phyloP scores from a whole-genome alignment of 1,140 invertebrate genomes.

The Tribolium madens region DNA sequence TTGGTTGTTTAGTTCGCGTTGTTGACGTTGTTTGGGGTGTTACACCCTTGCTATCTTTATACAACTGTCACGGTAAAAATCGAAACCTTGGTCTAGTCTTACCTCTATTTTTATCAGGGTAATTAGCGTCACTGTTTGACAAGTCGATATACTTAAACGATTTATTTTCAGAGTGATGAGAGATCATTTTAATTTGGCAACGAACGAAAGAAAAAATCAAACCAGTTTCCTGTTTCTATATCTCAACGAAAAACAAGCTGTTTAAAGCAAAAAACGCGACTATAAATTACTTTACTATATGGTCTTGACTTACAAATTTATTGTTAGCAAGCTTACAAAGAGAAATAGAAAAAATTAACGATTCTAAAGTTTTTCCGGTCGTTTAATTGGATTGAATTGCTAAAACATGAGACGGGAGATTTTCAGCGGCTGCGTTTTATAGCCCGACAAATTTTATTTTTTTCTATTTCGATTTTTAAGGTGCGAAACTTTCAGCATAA shows the following conservation, averaged over 20 bases:
- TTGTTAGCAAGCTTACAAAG: conserved; percentile 56
- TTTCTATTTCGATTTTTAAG: conserved; percentile 16
- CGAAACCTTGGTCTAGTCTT: not conserved
- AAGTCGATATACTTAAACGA: conserved; percentile 48
- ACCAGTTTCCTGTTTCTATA: conserved; percentile 45
- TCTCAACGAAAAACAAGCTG: not conserved
- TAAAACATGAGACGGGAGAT: conserved; percentile 57
- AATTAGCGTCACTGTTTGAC: conserved; percentile 55
- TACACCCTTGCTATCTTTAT: conserved; percentile 41
- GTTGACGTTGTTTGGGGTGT: conserved; percentile 54
- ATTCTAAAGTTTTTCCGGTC: conserved; percentile 62
- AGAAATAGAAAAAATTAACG: conserved; percentile 62
- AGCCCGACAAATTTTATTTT: conserved; percentile 35
- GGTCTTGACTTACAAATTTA: conserved; percentile 63
- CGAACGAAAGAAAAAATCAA: conserved; percentile 18
- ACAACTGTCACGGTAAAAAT: conserved; percentile 3
- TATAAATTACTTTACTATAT: conserved; percentile 58
- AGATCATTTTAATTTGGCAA: conserved; percentile 57
- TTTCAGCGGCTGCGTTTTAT: conserved; percentile 63
- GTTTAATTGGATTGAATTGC: conserved; percentile 63
- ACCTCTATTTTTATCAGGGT: conserved; percentile 40
- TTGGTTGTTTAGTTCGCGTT: conserved; percentile 58
- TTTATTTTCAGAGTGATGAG: conserved; percentile 45
- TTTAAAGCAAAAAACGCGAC: conserved; percentile 19
- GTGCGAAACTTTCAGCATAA: not conserved